These are phyloP conservation scores for Melanocharis versteri DNA, from an alignment of 2,113 vertebrate species.

Conservation along the genomic window DNA sequence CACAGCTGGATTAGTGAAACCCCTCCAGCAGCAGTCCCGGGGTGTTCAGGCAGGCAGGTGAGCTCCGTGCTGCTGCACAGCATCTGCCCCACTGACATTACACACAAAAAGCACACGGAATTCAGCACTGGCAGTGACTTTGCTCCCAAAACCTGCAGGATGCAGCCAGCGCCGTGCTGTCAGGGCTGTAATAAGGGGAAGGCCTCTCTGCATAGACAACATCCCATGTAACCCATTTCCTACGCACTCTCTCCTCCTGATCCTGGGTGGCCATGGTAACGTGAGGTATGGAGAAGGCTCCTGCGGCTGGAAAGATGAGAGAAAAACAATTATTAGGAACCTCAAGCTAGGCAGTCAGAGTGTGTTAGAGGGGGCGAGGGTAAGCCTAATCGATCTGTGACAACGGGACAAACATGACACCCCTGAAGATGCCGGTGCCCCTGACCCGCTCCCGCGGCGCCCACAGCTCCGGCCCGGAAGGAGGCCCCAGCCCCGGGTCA, in stretches of 20 bases:
- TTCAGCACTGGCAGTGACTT: background rate
- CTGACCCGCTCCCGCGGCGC: background rate
- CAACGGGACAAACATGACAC: background rate
- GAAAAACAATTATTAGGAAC: background rate
- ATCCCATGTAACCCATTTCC: background rate
- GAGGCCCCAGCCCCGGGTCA: background rate
- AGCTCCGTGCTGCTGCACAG: background rate
- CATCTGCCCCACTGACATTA: accelerated
- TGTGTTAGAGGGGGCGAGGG: accelerated
- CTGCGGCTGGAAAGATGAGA: slow-evolving; percentile 42
- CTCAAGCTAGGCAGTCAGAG: too few species aligned
- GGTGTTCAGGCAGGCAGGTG: background rate
- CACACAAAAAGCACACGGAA: background rate
- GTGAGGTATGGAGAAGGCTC: slow-evolving; percentile 12
- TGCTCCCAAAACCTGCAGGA: background rate
- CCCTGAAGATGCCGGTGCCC: background rate
- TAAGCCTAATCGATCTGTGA: background rate
- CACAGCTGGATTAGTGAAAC: accelerated
- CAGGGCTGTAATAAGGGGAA: background rate
- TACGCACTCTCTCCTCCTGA: slow-evolving; percentile 74
- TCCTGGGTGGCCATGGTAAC: slow-evolving; percentile 73
- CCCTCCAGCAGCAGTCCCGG: background rate
- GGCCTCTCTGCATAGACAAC: background rate
- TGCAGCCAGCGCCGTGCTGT: accelerated
- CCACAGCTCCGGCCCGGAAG: background rate